A percentile compares a stretch with the other conserved stretches of the same genome.
phyloP scores from a whole-genome alignment of 2,888 invertebrate species.

The Dasypolia templi region DNA sequence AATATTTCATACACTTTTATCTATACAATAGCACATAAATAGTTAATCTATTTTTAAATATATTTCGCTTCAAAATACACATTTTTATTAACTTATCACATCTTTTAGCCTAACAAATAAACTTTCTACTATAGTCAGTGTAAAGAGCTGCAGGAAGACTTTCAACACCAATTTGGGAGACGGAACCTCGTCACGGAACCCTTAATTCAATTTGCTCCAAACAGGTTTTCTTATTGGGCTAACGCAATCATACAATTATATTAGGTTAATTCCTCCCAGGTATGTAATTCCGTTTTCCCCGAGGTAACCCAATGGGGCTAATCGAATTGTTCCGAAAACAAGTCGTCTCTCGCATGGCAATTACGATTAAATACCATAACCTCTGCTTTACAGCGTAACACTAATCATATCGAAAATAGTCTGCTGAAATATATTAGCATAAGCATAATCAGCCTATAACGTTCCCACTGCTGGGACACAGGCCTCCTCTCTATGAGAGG shows the following conservation, averaged over 20 bases:
- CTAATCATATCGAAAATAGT: slow-evolving; percentile 88
- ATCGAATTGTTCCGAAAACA: slow-evolving; percentile 57
- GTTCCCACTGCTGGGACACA: too few relatives aligned
- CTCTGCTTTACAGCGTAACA: slow-evolving; percentile 85
- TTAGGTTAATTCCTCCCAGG: slow-evolving; percentile 51
- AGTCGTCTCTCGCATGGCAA: slow-evolving; percentile 75
- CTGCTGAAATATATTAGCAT: slow-evolving; percentile 85
- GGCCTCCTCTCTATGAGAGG: too few relatives aligned
- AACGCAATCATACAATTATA: slow-evolving; percentile 51
- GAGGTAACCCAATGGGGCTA: slow-evolving; percentile 46
- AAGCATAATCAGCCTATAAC: too few relatives aligned
- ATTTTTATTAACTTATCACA: slow-evolving; percentile 88
- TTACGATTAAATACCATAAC: slow-evolving; percentile 83
- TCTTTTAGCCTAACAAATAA: slow-evolving; percentile 88
- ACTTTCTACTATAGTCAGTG: slow-evolving; percentile 89
- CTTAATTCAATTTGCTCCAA: slow-evolving; percentile 57
- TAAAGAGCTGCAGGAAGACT: slow-evolving; percentile 91
- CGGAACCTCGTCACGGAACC: slow-evolving; percentile 41
- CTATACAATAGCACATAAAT: slow-evolving; percentile 84
- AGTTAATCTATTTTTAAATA: slow-evolving; percentile 81
- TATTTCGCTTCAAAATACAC: slow-evolving; percentile 82
- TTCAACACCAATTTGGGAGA: slow-evolving; percentile 80
- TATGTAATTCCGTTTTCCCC: slow-evolving; percentile 49
- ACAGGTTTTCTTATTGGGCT: slow-evolving; percentile 44
- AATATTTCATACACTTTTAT: slow-evolving; percentile 75